Evolutionary conservation across 2,888 invertebrate genomes (phyloP), one percentile per base, ranked within the genome.

Genomic region (Physocephala rufipes): DNA sequence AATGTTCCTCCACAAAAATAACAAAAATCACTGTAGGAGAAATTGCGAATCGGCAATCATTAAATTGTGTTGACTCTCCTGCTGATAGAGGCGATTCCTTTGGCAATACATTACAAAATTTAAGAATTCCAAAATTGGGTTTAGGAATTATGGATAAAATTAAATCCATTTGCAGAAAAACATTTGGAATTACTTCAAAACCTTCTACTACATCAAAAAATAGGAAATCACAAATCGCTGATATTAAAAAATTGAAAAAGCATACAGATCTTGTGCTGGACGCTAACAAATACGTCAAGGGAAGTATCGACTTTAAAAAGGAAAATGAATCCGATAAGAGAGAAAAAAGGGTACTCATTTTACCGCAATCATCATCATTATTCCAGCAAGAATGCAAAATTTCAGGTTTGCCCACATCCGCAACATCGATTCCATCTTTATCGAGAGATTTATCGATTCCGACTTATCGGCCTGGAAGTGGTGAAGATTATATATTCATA

Each of bases 81-180:
- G 62, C n/a, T 66, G 59, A 61, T 16, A 53, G 19, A 45, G 66
- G 59, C 53, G 66, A 51, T 45, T 45, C 28, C 12, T 30, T 47
- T 2, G 30, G 13, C 19, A 49, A 28, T 28, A 67, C 49, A 30
- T n/a, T 24, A 15, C 43, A 16, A n/a, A 53, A 28, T n/a, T 51
- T 45, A 13, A 72, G 67, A 1, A 53, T 62, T 16, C 47, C 15
- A n/a, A 70, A 24, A 47, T 36, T 75, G 16, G 63, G 73, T 0
- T 55, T 43, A 36, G 73, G 75, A n/a, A 74, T 78, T 49, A 73
- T 77, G 4, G 73, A 63, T 47, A 78, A 74, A 67, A 74, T 78
- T 24, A 76, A 76, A 71, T 72, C 71, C 12, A 72, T 78, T 13
- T 78, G 74, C 45, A 75, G 74, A 67, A 68, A 65, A 9, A 76